Conservation (phyloP, 1,140 invertebrate genomes). For the Sipha flava region DNA sequence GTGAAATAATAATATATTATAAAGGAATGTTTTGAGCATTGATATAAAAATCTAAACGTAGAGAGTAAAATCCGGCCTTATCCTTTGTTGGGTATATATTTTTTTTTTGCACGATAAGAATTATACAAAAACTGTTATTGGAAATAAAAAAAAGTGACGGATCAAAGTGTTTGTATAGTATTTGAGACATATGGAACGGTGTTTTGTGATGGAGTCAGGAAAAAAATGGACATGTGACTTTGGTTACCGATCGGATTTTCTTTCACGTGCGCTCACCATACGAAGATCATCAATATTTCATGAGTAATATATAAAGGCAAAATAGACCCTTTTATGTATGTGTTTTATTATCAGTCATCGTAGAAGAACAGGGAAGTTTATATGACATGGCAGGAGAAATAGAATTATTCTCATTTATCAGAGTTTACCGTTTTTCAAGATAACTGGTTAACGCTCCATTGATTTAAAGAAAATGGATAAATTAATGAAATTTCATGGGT, state of each 20-base stretch:
- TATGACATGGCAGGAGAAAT: not conserved
- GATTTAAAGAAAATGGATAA: not conserved
- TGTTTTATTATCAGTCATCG: not conserved
- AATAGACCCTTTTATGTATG: not conserved
- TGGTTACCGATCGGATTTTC: not conserved
- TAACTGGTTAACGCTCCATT: not conserved
- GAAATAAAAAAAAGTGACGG: not conserved
- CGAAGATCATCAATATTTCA: constrained; percentile 5
- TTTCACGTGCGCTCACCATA: not conserved
- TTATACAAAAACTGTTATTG: not conserved
- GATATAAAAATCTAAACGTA: no score
- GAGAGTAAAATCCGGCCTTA: no score
- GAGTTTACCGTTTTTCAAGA: not conserved
- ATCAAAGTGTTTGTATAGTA: not conserved
- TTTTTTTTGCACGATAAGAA: no score
- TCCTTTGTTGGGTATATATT: no score
- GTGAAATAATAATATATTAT: no score
- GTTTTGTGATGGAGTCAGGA: not conserved
- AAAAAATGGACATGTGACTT: not conserved
- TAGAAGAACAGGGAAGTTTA: not conserved
- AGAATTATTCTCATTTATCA: not conserved
- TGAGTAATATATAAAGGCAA: not conserved
- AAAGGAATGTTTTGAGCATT: no score
- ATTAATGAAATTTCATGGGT: constrained; percentile 1
- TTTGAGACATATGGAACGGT: not conserved